Percentiles rank a stretch among this genome's conserved stretches.
These are phyloP conservation scores for Typhlomys cinereus DNA, from an alignment of 2,113 vertebrate species.

Conservation along the genomic window DNA sequence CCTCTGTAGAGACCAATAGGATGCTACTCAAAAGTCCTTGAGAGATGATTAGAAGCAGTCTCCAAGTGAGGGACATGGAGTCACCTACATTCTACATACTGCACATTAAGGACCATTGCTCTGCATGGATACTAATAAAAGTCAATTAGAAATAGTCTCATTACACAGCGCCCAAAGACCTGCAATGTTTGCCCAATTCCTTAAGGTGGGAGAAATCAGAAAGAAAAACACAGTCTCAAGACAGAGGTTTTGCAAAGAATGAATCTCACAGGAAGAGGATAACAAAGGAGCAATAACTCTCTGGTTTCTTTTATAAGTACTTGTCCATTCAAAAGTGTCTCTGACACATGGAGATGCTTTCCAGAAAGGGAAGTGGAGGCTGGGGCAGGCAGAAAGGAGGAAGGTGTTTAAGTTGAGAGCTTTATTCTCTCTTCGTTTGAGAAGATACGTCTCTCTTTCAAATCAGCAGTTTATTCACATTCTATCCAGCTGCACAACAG, in stretches of 20 bases:
- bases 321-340: background rate
- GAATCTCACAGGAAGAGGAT: background rate
- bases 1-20: background rate
- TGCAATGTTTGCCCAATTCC: background rate
- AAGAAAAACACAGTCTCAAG: constrained; percentile 2
- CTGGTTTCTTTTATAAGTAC: background rate
- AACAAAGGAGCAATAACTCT: background rate
- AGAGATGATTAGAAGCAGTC: background rate
- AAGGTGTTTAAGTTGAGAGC: constrained; percentile 45
- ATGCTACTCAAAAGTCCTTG: background rate
- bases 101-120: background rate
- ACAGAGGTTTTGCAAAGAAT: background rate
- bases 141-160: background rate
- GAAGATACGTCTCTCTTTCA: constrained; percentile 69
- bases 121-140: background rate
- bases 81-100: background rate
- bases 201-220: background rate
- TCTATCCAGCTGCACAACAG: constrained; percentile 77
- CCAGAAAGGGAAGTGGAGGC: constrained; percentile 31
- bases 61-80: background rate
- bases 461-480: constrained; percentile 68
- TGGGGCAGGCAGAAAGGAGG: constrained; percentile 14
- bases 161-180: background rate
- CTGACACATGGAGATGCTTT: constrained; percentile 15
- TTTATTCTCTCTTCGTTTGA: constrained; percentile 52